These are phyloP conservation scores for Aphelenchoides fujianensis DNA, from an alignment of 1,140 invertebrate genomes.

Conservation along the genomic window DNA sequence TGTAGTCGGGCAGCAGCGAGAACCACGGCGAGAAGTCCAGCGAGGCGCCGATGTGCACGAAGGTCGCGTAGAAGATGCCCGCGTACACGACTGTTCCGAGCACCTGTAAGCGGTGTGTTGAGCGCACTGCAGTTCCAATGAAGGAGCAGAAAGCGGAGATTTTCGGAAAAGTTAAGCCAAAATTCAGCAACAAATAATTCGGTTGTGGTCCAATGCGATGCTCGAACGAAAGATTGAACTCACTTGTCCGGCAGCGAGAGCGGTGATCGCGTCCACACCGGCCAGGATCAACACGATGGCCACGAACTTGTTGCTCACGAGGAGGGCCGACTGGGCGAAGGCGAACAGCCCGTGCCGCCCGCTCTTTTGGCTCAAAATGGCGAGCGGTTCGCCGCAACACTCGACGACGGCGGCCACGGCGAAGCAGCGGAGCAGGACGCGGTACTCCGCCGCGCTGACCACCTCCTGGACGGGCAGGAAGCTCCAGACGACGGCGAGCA, in stretches of 20 bases:
- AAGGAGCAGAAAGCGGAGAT: no score
- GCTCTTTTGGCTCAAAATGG: conserved; percentile 36
- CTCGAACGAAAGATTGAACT: background rate
- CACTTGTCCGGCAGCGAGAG: conserved; percentile 39
- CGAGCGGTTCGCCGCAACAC: conserved; percentile 40
- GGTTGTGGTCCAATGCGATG: no score
- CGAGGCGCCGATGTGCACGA: background rate
- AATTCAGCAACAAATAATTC: background rate
- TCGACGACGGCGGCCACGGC: conserved; percentile 38
- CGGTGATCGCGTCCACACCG: conserved; percentile 20
- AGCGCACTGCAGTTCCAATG: background rate
- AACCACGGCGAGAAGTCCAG: conserved; percentile 12
- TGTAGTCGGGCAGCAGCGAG: conserved; percentile 21
- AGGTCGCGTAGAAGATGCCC: conserved; percentile 28
- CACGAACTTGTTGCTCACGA: conserved; percentile 39
- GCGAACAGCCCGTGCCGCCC: conserved; percentile 36
- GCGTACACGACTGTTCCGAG: conserved; percentile 31
- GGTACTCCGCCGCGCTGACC: conserved; percentile 20
- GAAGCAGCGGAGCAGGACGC: conserved; percentile 31
- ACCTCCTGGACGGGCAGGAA: conserved; percentile 16
- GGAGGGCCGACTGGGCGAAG: conserved; percentile 36
- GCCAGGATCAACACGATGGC: conserved; percentile 34
- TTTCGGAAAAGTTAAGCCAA: no score
- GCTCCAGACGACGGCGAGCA: conserved; percentile 29
- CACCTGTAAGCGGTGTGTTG: conserved; percentile 37